A percentile compares a stretch with the other conserved stretches of the same genome.
Evolutionary conservation across 2,888 invertebrate genomes (phyloP).

Genomic region (Pammene fasciana): DNA sequence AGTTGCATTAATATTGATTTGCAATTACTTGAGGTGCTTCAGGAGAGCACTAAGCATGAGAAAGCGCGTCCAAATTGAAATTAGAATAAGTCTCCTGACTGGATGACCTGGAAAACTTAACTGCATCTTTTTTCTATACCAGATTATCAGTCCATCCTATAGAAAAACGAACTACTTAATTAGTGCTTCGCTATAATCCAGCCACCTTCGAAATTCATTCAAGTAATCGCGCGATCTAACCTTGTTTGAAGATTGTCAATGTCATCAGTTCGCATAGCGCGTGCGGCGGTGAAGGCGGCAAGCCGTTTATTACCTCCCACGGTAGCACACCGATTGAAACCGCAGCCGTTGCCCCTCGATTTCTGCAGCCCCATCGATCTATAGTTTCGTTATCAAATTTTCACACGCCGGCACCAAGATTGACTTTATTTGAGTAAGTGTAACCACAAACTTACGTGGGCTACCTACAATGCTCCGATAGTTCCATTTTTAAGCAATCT

Average conservation of each 20-base stretch:
- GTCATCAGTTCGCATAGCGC: constrained; percentile 39
- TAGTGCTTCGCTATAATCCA: too few relatives aligned
- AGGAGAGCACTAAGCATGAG: too few relatives aligned
- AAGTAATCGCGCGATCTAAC: constrained; percentile 26
- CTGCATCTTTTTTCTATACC: too few relatives aligned
- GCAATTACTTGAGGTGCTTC: too few relatives aligned
- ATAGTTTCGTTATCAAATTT: constrained; percentile 83
- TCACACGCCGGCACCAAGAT: constrained; percentile 80
- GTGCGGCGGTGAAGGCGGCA: constrained; percentile 55
- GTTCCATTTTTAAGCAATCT: constrained; percentile 54
- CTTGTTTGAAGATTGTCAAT: constrained; percentile 39
- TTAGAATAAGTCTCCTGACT: too few relatives aligned
- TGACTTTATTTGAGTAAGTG: constrained; percentile 82
- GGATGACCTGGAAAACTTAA: too few relatives aligned
- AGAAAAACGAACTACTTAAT: too few relatives aligned
- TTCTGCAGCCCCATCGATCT: constrained; percentile 79
- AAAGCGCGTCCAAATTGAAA: too few relatives aligned
- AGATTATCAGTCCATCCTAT: too few relatives aligned
- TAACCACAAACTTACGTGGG: constrained; percentile 70
- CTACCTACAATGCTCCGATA: constrained; percentile 49
- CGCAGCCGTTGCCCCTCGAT: constrained; percentile 74
- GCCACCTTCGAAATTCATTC: neutral
- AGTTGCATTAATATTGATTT: too few relatives aligned
- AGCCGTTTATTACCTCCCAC: constrained; percentile 78
- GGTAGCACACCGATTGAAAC: constrained; percentile 79